A percentile compares a stretch with the other conserved stretches of the same genome.
Evolutionary conservation across 2,797 vertebrate species (phyloP).

Genomic region (Merluccius polli): DNA sequence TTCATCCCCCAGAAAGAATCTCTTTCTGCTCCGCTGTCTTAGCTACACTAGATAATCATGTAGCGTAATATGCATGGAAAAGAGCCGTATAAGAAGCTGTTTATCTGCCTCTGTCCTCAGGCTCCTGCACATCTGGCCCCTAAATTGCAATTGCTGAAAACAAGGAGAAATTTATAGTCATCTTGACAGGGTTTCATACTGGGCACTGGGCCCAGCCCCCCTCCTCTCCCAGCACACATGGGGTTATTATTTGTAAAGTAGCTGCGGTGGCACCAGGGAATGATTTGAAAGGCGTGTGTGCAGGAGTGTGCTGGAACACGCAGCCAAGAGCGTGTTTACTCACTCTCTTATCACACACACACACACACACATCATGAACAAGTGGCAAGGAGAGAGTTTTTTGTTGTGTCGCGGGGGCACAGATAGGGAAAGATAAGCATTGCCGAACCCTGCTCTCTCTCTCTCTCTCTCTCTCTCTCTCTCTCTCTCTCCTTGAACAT

Average conservation of each 20-base stretch:
- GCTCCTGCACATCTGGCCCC: slow-evolving; percentile 75
- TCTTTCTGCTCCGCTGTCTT: not conserved
- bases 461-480: slow-evolving; percentile 24
- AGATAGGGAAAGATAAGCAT: slow-evolving; percentile 60
- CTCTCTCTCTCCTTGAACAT: slow-evolving; percentile 44
- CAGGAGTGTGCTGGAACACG: slow-evolving; percentile 50
- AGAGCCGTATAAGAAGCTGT: slow-evolving; percentile 66
- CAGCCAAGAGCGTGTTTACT: slow-evolving; percentile 60
- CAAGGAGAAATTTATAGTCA: slow-evolving; percentile 75
- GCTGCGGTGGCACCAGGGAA: slow-evolving; percentile 71
- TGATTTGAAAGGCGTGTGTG: slow-evolving; percentile 61
- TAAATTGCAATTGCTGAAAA: slow-evolving; percentile 75
- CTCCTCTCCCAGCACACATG: slow-evolving; percentile 72
- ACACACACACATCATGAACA: slow-evolving; percentile 37
- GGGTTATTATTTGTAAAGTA: slow-evolving; percentile 79
- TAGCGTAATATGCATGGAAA: slow-evolving; percentile 44
- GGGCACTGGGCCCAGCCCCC: slow-evolving; percentile 72
- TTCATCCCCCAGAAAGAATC: not conserved
- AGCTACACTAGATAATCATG: slow-evolving; percentile 26
- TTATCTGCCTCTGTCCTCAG: slow-evolving; percentile 64
- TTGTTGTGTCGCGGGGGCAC: slow-evolving; percentile 38
- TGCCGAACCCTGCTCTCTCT: slow-evolving; percentile 34
- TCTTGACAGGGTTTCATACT: slow-evolving; percentile 71
- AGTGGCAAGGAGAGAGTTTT: slow-evolving; percentile 48
- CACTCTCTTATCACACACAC: slow-evolving; percentile 54